phyloP scores from a whole-genome alignment of 2,888 invertebrate genomes.

The Lamproptera curius region DNA sequence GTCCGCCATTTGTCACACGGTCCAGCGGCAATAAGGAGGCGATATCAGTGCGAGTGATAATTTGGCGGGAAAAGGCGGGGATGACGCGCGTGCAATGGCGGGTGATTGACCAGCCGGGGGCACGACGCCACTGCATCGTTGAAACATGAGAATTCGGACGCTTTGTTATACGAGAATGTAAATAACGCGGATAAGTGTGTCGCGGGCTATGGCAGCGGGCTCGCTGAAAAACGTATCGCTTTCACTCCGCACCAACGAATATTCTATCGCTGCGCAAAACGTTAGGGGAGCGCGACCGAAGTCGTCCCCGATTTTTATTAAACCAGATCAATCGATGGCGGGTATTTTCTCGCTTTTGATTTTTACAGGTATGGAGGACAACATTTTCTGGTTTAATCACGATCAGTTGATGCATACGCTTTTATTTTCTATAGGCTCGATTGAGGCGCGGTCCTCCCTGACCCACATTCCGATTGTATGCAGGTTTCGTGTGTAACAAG shows the following conservation, averaged over 20 bases:
- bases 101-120: slow-evolving; percentile 53
- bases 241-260: slow-evolving; percentile 19
- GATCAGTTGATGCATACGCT: too few species aligned
- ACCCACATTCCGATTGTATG: slow-evolving; percentile 72
- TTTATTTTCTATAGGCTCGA: too few species aligned
- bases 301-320: neutral
- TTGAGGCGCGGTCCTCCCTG: slow-evolving; percentile 60
- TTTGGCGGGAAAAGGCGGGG: slow-evolving; percentile 31
- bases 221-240: slow-evolving; percentile 23
- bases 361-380: too few species aligned
- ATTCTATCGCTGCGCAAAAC: slow-evolving; percentile 3
- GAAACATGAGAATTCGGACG: slow-evolving; percentile 41
- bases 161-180: slow-evolving; percentile 31
- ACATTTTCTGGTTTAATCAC: too few species aligned
- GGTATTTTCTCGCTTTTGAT: too few species aligned
- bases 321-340: too few species aligned
- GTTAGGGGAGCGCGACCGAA: neutral
- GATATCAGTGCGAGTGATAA: too few species aligned
- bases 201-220: slow-evolving; percentile 24
- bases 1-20: slow-evolving; percentile 42
- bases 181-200: slow-evolving; percentile 29
- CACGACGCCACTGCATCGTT: slow-evolving; percentile 38
- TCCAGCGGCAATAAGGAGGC: slow-evolving; percentile 35
- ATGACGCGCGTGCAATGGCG: slow-evolving; percentile 38
- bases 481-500: slow-evolving; percentile 71